Percentiles rank a stretch among this genome's conserved stretches.
phyloP scores from a whole-genome alignment of 2,888 invertebrate genomes.

The Oxystoma pomonae region DNA sequence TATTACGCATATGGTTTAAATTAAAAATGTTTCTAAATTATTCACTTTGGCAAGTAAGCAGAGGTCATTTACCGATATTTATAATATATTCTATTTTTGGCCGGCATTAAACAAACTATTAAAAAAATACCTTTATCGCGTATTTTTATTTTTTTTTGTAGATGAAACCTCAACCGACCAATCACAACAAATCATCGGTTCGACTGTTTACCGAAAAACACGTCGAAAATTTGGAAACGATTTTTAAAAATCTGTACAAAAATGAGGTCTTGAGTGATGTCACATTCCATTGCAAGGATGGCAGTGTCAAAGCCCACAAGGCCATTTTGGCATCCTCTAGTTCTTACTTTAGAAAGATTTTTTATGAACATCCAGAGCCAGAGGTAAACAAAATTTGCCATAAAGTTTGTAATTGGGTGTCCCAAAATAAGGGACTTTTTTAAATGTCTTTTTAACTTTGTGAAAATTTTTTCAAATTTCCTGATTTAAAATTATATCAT shows the following conservation, averaged over 20 bases:
- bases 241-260: constrained; percentile 65
- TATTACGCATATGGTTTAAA: no score
- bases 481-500: no score
- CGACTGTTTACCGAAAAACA: constrained; percentile 55
- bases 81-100: no score
- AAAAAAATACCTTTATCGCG: no score
- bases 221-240: constrained; percentile 64
- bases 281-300: constrained; percentile 67
- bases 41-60: no score
- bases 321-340: constrained; percentile 72
- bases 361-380: constrained; percentile 67
- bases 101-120: no score
- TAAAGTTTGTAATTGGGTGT: no score
- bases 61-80: no score
- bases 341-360: constrained; percentile 71
- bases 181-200: constrained; percentile 23
- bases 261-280: constrained; percentile 67
- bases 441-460: no score
- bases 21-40: no score
- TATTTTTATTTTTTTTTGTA: constrained; percentile 12
- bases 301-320: constrained; percentile 66
- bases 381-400: background rate
- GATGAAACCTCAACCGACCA: constrained; percentile 20
- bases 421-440: no score
- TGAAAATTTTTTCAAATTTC: no score